Evolutionary conservation across 2,113 vertebrate species (phyloP).

Genomic region (Corydoras maculifer): DNA sequence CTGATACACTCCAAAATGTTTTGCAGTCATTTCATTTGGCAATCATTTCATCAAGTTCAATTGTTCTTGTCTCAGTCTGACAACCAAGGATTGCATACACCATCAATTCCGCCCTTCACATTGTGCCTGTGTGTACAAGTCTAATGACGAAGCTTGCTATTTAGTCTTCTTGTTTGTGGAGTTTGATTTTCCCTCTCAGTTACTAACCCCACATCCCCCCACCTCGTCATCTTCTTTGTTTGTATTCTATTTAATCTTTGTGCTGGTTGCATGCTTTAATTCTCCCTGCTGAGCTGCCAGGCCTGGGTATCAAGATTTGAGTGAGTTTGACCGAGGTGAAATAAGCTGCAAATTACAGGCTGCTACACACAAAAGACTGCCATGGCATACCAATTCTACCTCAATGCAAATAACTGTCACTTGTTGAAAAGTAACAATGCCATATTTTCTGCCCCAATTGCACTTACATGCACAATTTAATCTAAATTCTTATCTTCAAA

Average conservation of each 20-base stretch:
- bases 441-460: not conserved
- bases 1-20: constrained; percentile 2
- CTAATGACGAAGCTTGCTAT: not conserved
- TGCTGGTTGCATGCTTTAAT: constrained; percentile 8
- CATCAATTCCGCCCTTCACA: not conserved
- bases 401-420: not conserved
- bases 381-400: constrained; percentile 17
- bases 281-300: constrained; percentile 13
- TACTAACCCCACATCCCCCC: not conserved
- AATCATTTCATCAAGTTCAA: constrained; percentile 9
- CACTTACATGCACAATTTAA: not conserved
- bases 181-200: not conserved
- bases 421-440: not conserved
- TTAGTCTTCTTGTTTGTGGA: not conserved
- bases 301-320: constrained; percentile 15
- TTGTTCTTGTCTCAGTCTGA: not conserved
- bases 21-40: not conserved
- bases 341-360: constrained; percentile 35
- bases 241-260: constrained; percentile 14
- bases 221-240: constrained; percentile 12
- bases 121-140: not conserved
- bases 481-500: not conserved
- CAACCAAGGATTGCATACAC: not conserved
- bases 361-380: constrained; percentile 28
- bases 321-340: constrained; percentile 18